Evolutionary conservation across 2,888 invertebrate species (phyloP).

Genomic region (Minunthozetes semirufus): DNA sequence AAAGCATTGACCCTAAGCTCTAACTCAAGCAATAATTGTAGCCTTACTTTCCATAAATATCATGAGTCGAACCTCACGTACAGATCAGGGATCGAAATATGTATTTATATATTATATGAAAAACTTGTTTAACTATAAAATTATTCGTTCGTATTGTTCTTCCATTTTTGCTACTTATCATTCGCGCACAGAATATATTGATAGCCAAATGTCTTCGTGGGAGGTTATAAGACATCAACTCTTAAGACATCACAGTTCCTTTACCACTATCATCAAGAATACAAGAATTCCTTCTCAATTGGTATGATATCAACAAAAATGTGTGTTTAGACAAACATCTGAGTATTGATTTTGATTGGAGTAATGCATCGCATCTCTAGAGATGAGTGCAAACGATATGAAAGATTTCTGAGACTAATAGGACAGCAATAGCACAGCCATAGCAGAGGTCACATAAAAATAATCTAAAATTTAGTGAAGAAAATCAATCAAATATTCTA

Average conservation of each 20-base stretch:
- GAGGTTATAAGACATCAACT: background rate
- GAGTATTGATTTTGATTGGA: background rate
- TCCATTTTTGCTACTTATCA: background rate
- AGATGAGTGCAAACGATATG: background rate
- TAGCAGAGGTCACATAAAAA: no score
- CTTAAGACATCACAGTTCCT: background rate
- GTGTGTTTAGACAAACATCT: background rate
- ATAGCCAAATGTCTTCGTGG: background rate
- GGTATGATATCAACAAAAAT: background rate
- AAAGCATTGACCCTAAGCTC: conserved; percentile 18
- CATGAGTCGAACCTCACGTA: background rate
- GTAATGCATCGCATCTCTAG: background rate
- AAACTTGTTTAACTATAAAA: background rate
- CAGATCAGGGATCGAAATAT: background rate
- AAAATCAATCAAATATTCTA: background rate
- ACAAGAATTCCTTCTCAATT: background rate
- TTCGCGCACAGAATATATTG: background rate
- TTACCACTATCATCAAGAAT: background rate
- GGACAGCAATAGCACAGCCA: no score
- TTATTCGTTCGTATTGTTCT: background rate
- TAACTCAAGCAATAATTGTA: background rate
- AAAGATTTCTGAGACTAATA: background rate
- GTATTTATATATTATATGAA: background rate
- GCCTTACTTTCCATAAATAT: conserved; percentile 16
- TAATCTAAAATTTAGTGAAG: background rate